Conservation (phyloP, 1,140 invertebrate genomes). For the Leptopilina boulardi region DNA sequence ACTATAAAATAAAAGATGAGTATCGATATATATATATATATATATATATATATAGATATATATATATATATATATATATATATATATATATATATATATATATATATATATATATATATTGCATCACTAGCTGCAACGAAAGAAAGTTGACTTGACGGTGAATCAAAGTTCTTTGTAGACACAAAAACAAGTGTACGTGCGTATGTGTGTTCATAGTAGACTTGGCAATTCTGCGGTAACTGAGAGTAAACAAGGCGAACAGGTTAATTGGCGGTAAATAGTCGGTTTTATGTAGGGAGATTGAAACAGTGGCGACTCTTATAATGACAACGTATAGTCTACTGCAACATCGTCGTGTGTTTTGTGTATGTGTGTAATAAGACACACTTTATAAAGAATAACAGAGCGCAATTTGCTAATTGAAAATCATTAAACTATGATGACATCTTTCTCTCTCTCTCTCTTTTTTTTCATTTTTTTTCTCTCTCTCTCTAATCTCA, state of each 20-base stretch:
- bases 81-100: too few species aligned
- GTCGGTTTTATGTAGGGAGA: conserved; percentile 40
- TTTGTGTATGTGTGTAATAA: too few species aligned
- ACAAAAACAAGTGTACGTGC: not conserved
- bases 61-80: too few species aligned
- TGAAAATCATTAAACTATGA: conserved; percentile 27
- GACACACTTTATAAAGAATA: conserved; percentile 31
- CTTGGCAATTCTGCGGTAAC: not conserved
- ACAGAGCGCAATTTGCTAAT: conserved; percentile 33
- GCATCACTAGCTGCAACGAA: not conserved
- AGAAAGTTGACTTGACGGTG: not conserved
- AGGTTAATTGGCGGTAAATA: conserved; percentile 50
- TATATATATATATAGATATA: too few species aligned
- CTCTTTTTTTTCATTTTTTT: conserved; percentile 30
- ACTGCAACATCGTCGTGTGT: not conserved
- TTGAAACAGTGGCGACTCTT: conserved; percentile 40
- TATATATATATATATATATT: too few species aligned
- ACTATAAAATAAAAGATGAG: too few species aligned
- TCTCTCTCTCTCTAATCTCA: conserved; percentile 6
- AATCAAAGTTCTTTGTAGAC: conserved; percentile 3
- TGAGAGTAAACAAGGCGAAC: conserved; percentile 39
- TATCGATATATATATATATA: too few species aligned
- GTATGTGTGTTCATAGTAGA: not conserved
- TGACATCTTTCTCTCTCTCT: conserved; percentile 34
- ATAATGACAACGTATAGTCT: conserved; percentile 3